phyloP scores from a whole-genome alignment of 2,113 vertebrate species.

The Dromiciops gliroides region DNA sequence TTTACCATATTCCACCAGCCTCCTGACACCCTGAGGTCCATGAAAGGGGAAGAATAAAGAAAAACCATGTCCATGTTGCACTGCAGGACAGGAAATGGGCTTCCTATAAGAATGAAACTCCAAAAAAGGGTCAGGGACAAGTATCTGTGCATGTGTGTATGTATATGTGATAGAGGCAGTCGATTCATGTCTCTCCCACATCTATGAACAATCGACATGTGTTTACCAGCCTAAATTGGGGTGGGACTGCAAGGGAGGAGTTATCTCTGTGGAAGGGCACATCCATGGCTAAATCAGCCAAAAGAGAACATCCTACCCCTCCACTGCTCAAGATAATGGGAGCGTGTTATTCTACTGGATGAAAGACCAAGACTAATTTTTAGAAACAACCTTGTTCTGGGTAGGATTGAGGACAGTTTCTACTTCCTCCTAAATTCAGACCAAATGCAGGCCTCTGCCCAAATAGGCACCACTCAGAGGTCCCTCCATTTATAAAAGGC shows the following conservation, averaged over 20 bases:
- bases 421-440: background rate
- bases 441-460: background rate
- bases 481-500: constrained; percentile 45
- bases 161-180: background rate
- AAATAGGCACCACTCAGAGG: background rate
- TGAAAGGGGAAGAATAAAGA: constrained; percentile 64
- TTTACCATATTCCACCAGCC: constrained; percentile 70
- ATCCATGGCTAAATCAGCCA: constrained; percentile 35
- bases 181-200: constrained; percentile 11
- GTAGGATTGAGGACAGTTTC: background rate
- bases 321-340: background rate
- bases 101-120: constrained; percentile 35
- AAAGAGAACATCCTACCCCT: background rate
- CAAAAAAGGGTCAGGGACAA: constrained; percentile 53
- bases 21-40: constrained; percentile 60
- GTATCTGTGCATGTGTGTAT: background rate
- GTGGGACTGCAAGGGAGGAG: no score
- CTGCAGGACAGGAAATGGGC: constrained; percentile 32
- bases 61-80: background rate
- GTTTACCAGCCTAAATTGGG: constrained; percentile 42
- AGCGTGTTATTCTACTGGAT: constrained; percentile 10
- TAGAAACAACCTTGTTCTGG: background rate
- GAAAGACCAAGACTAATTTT: constrained; percentile 17
- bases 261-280: background rate
- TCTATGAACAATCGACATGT: constrained; percentile 38